Evolutionary conservation across 2,888 invertebrate species (phyloP).

Genomic region (Microctonus brassicae): DNA sequence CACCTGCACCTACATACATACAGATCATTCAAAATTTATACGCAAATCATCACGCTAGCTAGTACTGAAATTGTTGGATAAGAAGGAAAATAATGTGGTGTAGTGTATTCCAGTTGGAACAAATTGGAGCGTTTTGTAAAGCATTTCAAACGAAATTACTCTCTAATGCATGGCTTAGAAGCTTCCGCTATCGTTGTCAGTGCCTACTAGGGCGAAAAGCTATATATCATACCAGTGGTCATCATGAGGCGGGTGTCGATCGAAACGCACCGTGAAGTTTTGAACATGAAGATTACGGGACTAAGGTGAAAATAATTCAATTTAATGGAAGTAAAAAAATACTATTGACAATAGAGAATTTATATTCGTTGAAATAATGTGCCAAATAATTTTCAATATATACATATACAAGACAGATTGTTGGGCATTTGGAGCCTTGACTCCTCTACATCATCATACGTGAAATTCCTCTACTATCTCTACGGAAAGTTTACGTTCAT

Average conservation of each 20-base stretch:
- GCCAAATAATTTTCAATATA: not conserved
- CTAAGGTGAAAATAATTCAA: conserved; percentile 22
- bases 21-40: not conserved
- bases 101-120: not conserved
- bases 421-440: conserved; percentile 41
- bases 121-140: not conserved
- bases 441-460: conserved; percentile 2
- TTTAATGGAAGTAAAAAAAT: not conserved
- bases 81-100: not conserved
- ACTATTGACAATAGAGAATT: no score
- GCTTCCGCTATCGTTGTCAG: not conserved
- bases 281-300: conserved; percentile 26
- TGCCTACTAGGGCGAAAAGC: not conserved
- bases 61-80: not conserved
- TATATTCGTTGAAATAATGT: no score
- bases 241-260: not conserved
- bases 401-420: conserved; percentile 20
- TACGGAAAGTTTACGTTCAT: conserved; percentile 48
- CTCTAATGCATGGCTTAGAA: not conserved
- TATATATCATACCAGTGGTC: not conserved
- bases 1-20: not conserved
- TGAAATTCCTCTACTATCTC: conserved; percentile 40
- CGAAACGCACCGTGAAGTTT: conserved; percentile 16
- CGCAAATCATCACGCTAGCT: not conserved
- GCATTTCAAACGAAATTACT: not conserved